These are phyloP conservation scores for Eumeta japonica DNA, from an alignment of 1,140 invertebrate species.

Conservation along the genomic window DNA sequence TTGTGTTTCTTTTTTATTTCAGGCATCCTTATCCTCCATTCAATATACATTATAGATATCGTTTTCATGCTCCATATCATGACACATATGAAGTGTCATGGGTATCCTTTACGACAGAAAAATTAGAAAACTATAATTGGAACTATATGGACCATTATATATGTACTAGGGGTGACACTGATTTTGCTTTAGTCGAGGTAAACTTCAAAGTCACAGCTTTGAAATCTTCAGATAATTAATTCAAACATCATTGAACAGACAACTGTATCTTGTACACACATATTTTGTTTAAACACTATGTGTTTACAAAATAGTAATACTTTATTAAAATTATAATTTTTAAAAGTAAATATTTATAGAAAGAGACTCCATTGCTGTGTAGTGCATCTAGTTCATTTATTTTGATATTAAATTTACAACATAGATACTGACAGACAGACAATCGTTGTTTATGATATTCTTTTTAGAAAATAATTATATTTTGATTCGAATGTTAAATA, in stretches of 20 bases:
- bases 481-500: too few species aligned
- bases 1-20: conserved; percentile 26
- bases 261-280: not conserved
- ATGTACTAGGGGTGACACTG: conserved; percentile 87
- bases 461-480: too few species aligned
- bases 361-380: too few species aligned
- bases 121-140: conserved; percentile 96
- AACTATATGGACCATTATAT: conserved; percentile 97
- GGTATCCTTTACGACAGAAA: conserved; percentile 91
- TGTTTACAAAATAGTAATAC: not conserved
- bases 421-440: too few species aligned
- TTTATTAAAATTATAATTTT: too few species aligned
- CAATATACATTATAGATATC: conserved; percentile 86
- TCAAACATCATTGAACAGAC: not conserved
- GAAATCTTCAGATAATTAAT: not conserved
- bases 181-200: conserved; percentile 84
- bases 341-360: too few species aligned
- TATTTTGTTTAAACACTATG: not conserved
- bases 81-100: conserved; percentile 92
- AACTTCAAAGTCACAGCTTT: conserved; percentile 9
- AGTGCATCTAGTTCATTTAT: too few species aligned
- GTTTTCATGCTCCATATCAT: conserved; percentile 91
- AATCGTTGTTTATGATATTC: too few species aligned
- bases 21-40: conserved; percentile 91
- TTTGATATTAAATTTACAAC: too few species aligned